These are phyloP conservation scores for Notothenia coriiceps DNA, from an alignment of 2,113 vertebrate species.

Conservation along the genomic window DNA sequence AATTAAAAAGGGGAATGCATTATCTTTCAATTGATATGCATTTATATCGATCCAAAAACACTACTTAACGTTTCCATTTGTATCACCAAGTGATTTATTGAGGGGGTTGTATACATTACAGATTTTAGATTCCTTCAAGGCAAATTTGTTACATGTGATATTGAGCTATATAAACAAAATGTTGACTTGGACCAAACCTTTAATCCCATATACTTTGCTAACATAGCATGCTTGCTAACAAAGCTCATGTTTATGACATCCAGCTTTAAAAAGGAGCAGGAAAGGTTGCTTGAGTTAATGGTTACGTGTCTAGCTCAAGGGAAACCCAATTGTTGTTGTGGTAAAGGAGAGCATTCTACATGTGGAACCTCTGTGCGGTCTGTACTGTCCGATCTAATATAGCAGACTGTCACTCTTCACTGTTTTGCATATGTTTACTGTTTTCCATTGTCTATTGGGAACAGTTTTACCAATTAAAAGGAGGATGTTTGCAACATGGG, in stretches of 20 bases:
- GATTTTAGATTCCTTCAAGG: too few relatives aligned
- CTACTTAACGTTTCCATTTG: not conserved
- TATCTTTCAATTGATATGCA: not conserved
- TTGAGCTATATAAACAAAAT: too few relatives aligned
- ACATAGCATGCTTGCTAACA: too few relatives aligned
- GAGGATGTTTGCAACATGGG: slow-evolving; percentile 31
- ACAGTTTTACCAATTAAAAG: slow-evolving; percentile 35
- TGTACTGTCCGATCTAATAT: slow-evolving; percentile 25
- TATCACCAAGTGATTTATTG: not conserved
- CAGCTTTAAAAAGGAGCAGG: not conserved
- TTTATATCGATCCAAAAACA: not conserved
- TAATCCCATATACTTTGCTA: too few relatives aligned
- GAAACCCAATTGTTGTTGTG: slow-evolving; percentile 27
- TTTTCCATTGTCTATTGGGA: slow-evolving; percentile 41
- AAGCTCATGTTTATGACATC: too few relatives aligned
- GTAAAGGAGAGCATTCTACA: slow-evolving; percentile 11
- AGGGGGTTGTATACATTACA: too few relatives aligned
- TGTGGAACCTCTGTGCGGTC: slow-evolving; percentile 37
- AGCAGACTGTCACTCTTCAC: slow-evolving; percentile 22
- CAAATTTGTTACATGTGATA: too few relatives aligned
- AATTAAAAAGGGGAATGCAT: not conserved
- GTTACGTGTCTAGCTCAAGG: slow-evolving; percentile 22
- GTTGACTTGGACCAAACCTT: too few relatives aligned
- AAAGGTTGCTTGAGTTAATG: not conserved
- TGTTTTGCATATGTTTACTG: slow-evolving; percentile 35